Base-by-base conservation (phyloP, 37 sponge, comb jelly and placozoan species). In the Petrosia ficiformis region DNA sequence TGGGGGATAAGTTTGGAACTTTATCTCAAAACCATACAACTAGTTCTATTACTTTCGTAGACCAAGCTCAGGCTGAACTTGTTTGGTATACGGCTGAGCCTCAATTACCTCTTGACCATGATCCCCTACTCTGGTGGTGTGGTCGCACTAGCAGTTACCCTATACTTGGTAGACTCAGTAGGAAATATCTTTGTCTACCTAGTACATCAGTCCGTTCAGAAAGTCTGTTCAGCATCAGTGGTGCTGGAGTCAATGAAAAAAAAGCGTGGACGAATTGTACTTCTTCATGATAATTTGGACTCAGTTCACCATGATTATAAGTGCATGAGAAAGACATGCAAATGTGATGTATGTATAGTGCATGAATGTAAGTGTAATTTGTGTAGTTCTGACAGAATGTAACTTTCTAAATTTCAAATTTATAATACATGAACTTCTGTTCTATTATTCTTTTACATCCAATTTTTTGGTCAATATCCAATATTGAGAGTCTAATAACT, bases 161-260 rank as follows among this genome's bases (percentile, higher is more conserved):
- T 72, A 31, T 72, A 1, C 73, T 72, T 26, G 29, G 56, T 72
- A 72, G 56, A n/a, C 73, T 72, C 34, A 26, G 43, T 26, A 72
- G 73, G 52, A 72, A 72, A 43, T 72, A 72, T 43, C 33, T 72
- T 30, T 43, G 73, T 43, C 73, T 72, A 8, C 73, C 57, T 72
- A 43, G 73, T 42, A 72, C 73, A 44, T 72, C 73, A 33, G 73
- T 72, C 44, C 73, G 56, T 33, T 72, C 52, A 42, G 73, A 72
- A 43, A 26, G 56, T 72, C 73, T 44, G 16, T 72, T 72, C 73
- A 43, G 72, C 28, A 71, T 43, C n/a, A n/a, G n/a, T 1, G 34
- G 36, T 31, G 68, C 36, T 37, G 52, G 44, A 42, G 32, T 72
- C 30, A 72, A 24, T 44, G 73, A 44, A 57, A 72, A 72, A 43